phyloP scores from a whole-genome alignment of 2,113 vertebrate species.

The Limnothrissa miodon region DNA sequence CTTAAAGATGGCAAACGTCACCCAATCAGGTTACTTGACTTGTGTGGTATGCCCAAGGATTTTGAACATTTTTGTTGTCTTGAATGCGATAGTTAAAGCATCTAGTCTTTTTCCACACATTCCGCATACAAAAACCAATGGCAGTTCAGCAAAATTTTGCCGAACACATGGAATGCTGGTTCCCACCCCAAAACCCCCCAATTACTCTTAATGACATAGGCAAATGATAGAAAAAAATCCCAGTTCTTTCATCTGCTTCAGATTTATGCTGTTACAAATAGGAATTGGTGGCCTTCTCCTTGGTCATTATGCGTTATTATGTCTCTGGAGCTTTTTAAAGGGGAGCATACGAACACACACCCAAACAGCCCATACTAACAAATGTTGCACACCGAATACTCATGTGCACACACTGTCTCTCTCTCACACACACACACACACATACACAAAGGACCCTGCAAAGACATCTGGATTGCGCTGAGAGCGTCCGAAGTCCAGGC shows the following conservation, averaged over 20 bases:
- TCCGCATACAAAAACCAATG: background rate
- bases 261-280: constrained; percentile 40
- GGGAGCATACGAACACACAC: background rate
- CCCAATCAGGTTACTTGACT: background rate
- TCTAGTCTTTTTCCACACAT: background rate
- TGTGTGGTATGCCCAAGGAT: background rate
- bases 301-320: constrained; percentile 43
- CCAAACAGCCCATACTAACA: background rate
- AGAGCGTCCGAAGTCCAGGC: constrained; percentile 32
- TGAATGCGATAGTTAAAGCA: background rate
- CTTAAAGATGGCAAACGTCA: background rate
- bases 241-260: constrained; percentile 39
- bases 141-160: constrained; percentile 1
- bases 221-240: constrained; percentile 37
- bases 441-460: background rate
- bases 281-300: constrained; percentile 27
- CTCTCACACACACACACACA: background rate
- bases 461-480: constrained; percentile 45
- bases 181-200: constrained; percentile 31
- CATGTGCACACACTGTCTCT: background rate
- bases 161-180: constrained; percentile 31
- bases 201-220: constrained; percentile 37
- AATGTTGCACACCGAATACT: background rate
- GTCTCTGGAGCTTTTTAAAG: constrained; percentile 33
- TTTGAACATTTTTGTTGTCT: background rate